Base-by-base conservation (phyloP, 2,888 invertebrate species). In the Spialia ferax region DNA sequence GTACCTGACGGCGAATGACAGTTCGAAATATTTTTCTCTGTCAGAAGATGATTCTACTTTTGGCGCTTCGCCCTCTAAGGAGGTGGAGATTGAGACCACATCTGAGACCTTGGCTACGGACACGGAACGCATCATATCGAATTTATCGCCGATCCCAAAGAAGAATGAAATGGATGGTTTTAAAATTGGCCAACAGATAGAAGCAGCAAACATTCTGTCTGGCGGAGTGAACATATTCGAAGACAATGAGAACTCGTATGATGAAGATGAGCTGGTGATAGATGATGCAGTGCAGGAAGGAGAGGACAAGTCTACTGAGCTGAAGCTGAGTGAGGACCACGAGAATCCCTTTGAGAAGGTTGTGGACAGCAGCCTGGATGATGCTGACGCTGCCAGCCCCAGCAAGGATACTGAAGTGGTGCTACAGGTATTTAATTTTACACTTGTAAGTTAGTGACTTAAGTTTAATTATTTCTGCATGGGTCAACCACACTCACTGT, bases 201-300 rank as follows among this genome's bases (percentile, higher is more conserved):
- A 94, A 70, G 92, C 94, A 4, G 91, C 91, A 22, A 93, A 93
- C 71, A 94, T 94, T 66, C 74, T 94, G 18, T 93, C 93, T 1
- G 93, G 94, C 11, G 93, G 93, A 70, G 93, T 94, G 15, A 85
- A 91, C 67, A 94, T 94, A 64, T 94, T 94, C 79, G 94, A 94
- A 74, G 93, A 93, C 69, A 93, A 91, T 82, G 93, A 94, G n/a
- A 93, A 91, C 75, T 94, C 94, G 6, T 91, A 88, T 77, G 94
- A 94, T 74, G 94, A 91, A 0, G 82, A 92, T 75, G 93, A 93
- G 70, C 82, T 94, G 18, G 91, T 94, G 20, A 94, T 94, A 66
- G 94, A 94, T 81, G 94, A 94, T 70, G 91, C 91, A 80, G 85
- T 79, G 7, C 48, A 70, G 50, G 84, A 85, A n/a, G 69, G 80